Base-by-base conservation (phyloP, 2,888 invertebrate species). In the Amiota minor region DNA sequence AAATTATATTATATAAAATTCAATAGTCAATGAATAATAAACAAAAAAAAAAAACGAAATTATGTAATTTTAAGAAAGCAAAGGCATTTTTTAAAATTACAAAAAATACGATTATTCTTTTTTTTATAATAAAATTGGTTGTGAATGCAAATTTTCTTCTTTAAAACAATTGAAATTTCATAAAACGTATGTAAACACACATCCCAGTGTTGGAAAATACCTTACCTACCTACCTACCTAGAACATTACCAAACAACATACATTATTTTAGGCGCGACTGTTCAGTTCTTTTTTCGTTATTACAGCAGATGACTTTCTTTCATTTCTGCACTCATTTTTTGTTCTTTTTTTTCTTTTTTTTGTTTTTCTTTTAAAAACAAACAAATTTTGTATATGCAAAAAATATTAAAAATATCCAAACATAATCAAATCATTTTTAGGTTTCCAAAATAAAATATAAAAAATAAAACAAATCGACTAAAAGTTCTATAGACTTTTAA, bases 361-460 rank as follows among this genome's bases (percentile, higher is more conserved):
- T 53, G 53, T 4, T 53, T 53, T 53, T n/a, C 10, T 53, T 0
- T 53, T n/a, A n/a, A 12, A 14, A 50, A 50, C 50, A 11, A 35
- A 35, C 56, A 56, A 56, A 56, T 56, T 16, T 53, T 75, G 74
- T 74, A 72, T 59, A 73, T 50, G 65, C 73, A 70, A 76, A 74
- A 75, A 70, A 50, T n/a, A 78, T 62, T n/a, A 12, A n/a, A 76
- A 79, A 84, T 77, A 83, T 76, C 84, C 83, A 83, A 85, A 85
- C 81, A 85, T 82, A 83, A 83, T 84, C 81, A 83, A 83, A 82
- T 72, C 76, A 79, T 83, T 86, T 83, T 83, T 83, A 83, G 83
- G 83, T 83, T 83, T 83, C 83, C 83, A 83, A 86, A 77, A 79
- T 23, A 77, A 85, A 85, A 85, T 85, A n/a, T n/a, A n/a, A 23